These are phyloP conservation scores for Vanacampus margaritifer DNA, from an alignment of 2,113 vertebrate species.

Conservation along the genomic window DNA sequence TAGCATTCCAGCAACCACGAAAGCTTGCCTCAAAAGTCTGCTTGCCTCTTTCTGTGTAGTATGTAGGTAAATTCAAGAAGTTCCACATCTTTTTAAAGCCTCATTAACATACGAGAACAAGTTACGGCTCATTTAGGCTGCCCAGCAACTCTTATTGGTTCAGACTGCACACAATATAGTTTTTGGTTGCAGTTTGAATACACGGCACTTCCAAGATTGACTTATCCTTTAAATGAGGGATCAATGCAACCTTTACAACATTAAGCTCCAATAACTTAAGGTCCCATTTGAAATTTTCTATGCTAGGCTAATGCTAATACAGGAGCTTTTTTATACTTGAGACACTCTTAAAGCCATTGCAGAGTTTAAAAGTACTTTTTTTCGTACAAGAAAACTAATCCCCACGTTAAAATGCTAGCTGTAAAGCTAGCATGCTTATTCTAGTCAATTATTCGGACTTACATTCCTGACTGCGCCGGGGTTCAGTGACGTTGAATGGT, in stretches of 20 bases:
- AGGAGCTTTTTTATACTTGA: too few species aligned
- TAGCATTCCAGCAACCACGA: slow-evolving; percentile 23
- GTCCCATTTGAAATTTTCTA: too few species aligned
- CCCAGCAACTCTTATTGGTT: neutral
- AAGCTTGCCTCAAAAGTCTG: slow-evolving; percentile 5
- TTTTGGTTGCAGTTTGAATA: neutral
- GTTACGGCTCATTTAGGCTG: too few species aligned
- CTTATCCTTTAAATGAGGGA: too few species aligned
- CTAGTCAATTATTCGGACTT: slow-evolving; percentile 20
- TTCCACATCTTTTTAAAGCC: neutral
- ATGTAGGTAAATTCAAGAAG: slow-evolving; percentile 6
- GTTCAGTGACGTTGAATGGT: slow-evolving; percentile 22
- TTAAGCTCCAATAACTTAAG: too few species aligned
- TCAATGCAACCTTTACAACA: too few species aligned
- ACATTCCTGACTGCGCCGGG: slow-evolving; percentile 27
- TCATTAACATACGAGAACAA: neutral
- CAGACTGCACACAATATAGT: too few species aligned
- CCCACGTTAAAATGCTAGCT: slow-evolving; percentile 18
- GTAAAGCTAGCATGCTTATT: slow-evolving; percentile 15
- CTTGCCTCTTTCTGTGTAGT: slow-evolving; percentile 4
- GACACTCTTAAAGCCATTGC: too few species aligned
- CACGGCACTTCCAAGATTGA: neutral
- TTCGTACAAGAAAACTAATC: neutral
- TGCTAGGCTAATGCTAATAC: too few species aligned
- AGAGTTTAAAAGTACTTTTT: too few species aligned